phyloP scores from a whole-genome alignment of 1,140 invertebrate genomes.

The Oncopodura yosiiana region DNA sequence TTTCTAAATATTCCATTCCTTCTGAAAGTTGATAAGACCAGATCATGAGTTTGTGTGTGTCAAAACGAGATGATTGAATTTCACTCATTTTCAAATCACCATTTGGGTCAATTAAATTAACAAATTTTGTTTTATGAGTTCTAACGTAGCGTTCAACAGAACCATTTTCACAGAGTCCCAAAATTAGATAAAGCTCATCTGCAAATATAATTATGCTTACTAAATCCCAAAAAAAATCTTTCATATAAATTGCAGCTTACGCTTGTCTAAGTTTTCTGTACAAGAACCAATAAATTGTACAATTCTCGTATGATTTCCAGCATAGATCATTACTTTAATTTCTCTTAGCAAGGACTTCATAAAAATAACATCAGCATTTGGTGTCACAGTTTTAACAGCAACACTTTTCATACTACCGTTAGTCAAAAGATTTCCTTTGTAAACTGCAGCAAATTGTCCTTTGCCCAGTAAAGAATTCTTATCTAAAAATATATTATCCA shows the following conservation, averaged over 20 bases:
- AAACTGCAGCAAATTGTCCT: neutral
- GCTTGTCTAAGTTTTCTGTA: conserved; percentile 36
- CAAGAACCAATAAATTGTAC: conserved; percentile 48
- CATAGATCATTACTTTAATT: conserved; percentile 37
- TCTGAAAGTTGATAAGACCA: conserved; percentile 8
- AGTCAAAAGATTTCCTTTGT: neutral
- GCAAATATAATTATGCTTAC: neutral
- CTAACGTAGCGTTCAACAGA: conserved; percentile 4
- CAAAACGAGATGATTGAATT: neutral
- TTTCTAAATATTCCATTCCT: conserved; percentile 15
- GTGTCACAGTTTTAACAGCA: conserved; percentile 17
- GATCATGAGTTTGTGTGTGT: neutral
- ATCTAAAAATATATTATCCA: too few relatives aligned
- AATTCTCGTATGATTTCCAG: conserved; percentile 49
- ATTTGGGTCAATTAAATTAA: conserved; percentile 3
- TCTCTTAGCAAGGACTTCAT: conserved; percentile 13
- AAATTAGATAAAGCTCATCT: conserved; percentile 1
- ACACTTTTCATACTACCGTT: neutral
- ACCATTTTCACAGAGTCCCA: neutral
- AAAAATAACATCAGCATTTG: neutral
- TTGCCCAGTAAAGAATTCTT: neutral
- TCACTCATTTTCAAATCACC: neutral
- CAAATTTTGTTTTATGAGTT: neutral
- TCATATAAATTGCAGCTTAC: conserved; percentile 3
- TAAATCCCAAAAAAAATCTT: neutral